Conservation (phyloP, 2,888 invertebrate species). For the Aspidiotus destructor region DNA sequence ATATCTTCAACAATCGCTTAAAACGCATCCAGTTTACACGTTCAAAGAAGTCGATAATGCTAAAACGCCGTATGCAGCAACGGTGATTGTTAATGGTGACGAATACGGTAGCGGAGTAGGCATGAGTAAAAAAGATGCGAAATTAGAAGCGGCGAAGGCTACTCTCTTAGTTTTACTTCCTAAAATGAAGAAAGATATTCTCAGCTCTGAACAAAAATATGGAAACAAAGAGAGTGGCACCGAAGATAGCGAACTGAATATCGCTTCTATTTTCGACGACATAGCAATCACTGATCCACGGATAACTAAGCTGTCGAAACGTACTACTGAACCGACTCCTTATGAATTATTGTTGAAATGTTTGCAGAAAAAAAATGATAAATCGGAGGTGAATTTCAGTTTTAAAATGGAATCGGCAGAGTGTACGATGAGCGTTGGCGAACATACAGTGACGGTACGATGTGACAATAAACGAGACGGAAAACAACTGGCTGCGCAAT, state of each 20-base stretch:
- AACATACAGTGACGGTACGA: constrained; percentile 78
- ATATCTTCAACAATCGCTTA: constrained; percentile 88
- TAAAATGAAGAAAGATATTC: constrained; percentile 22
- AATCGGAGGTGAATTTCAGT: constrained; percentile 77
- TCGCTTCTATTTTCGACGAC: constrained; percentile 60
- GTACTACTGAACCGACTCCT: constrained; percentile 90
- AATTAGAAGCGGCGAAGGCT: constrained; percentile 81
- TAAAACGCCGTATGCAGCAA: constrained; percentile 85
- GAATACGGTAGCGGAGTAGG: constrained; percentile 91
- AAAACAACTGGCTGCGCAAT: constrained; percentile 91
- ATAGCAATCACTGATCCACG: constrained; percentile 89
- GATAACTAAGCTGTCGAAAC: constrained; percentile 88
- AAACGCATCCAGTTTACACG: constrained; percentile 85
- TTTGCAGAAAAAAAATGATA: constrained; percentile 83
- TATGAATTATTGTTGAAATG: constrained; percentile 88
- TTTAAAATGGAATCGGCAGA: constrained; percentile 85
- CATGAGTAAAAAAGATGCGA: constrained; percentile 90
- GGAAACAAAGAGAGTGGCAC: constrained; percentile 10
- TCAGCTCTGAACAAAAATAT: constrained; percentile 14
- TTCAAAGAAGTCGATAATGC: constrained; percentile 90
- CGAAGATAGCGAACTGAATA: constrained; percentile 17
- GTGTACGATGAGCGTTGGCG: constrained; percentile 88
- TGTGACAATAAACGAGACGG: constrained; percentile 95
- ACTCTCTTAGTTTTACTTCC: constrained; percentile 57
- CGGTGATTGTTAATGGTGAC: constrained; percentile 82